Base-by-base conservation (phyloP, 64 coral and sea anemone species). In the Acropora tenuis region DNA sequence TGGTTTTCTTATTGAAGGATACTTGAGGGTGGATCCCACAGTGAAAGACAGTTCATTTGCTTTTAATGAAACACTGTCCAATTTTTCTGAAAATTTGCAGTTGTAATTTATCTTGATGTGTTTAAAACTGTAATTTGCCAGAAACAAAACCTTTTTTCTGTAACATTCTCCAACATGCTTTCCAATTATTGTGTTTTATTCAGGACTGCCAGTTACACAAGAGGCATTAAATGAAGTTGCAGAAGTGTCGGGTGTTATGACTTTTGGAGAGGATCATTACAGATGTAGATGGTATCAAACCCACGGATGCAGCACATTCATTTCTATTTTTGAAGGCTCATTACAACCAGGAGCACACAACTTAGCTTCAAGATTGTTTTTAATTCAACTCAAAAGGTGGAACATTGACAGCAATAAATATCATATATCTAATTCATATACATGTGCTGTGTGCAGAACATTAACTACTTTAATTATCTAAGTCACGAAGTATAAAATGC, bases 181-280 rank as follows among this genome's bases (percentile, higher is more conserved):
- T 55, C 48, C 48, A 79, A 65, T 78, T 30, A 30, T 30, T 89
- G 55, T 78, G 57, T 78, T 78, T 74, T 89, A 48, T 46, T 63
- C 45, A 91, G 80, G 89, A 46, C 41, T 75, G 48, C 79, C 79
- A 91, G 63, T 91, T 43, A 82, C 80, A n/a, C 89, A 77, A 61
- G 79, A 84, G 75, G 89, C 89, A 74, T 83, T 91, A 91, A 75
- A 77, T 84, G 89, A 84, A 48, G 89, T 91, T 18, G 80, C 80
- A 76, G 75, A 83, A 84, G 18, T 91, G 47, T 91, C 80, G 30
- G 80, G 47, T 4, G 71, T 91, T 84, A 91, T 91, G 89, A 20
- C 67, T 63, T 16, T 84, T 76, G 89, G 89, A 43, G 79, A 84
- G 52, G 73, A 93, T 93, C 58, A 82, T 93, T 74, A 84, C 91